Conservation (phyloP, 2,888 invertebrate genomes). For the Ochropleura plecta region DNA sequence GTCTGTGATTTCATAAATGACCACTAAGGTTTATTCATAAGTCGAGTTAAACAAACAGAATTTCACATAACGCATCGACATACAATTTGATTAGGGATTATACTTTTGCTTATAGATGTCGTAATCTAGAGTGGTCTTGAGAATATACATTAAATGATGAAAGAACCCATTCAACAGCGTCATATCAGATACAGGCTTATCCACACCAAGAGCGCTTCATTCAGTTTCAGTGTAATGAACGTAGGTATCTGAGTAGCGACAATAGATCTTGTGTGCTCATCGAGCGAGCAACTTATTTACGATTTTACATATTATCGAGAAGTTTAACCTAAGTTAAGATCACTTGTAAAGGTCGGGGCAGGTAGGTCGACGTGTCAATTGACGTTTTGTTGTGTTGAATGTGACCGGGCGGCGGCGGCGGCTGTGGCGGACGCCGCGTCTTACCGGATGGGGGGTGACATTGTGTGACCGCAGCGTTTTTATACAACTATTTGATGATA, state of each 20-base stretch:
- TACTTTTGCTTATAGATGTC: constrained; percentile 18
- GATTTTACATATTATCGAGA: constrained; percentile 54
- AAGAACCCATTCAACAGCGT: constrained; percentile 12
- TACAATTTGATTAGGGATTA: constrained; percentile 17
- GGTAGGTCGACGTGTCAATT: constrained; percentile 81
- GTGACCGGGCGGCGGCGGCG: constrained; percentile 74
- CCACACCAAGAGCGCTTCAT: constrained; percentile 25
- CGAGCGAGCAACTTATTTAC: constrained; percentile 26
- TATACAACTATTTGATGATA: constrained; percentile 82
- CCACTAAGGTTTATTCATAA: background rate
- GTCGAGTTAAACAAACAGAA: background rate
- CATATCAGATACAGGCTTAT: constrained; percentile 13
- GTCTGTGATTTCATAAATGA: background rate
- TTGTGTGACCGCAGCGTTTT: constrained; percentile 86
- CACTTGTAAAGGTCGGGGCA: constrained; percentile 73
- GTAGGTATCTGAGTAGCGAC: constrained; percentile 24
- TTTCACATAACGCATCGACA: background rate
- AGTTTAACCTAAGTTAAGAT: constrained; percentile 67
- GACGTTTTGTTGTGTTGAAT: constrained; percentile 80
- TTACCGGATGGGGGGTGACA: constrained; percentile 87
- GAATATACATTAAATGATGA: constrained; percentile 16
- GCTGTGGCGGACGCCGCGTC: constrained; percentile 75
- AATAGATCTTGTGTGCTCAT: constrained; percentile 19
- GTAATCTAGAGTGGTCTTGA: constrained; percentile 19
- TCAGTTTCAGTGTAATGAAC: constrained; percentile 18